These are phyloP conservation scores for Orthosia gothica DNA, from an alignment of 2,888 invertebrate species.

Conservation along the genomic window DNA sequence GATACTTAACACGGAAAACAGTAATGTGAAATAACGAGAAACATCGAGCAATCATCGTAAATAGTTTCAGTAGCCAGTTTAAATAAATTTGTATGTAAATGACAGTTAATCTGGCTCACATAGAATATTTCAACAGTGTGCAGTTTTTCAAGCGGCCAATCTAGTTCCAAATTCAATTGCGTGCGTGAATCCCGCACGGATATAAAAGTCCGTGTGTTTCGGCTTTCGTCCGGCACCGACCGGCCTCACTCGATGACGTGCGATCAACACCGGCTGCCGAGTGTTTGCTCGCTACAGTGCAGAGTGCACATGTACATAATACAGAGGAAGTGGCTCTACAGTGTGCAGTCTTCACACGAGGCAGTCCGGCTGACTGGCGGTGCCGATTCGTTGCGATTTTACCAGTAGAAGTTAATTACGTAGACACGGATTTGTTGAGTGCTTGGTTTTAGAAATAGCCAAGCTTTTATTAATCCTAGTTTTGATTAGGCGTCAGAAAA, in stretches of 20 bases:
- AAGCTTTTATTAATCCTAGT: background rate
- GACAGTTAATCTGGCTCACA: background rate
- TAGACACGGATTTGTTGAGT: background rate
- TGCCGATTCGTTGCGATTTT: background rate
- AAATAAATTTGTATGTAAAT: background rate
- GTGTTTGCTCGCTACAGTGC: slow-evolving; percentile 43
- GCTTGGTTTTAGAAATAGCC: background rate
- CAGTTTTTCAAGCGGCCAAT: slow-evolving; percentile 5
- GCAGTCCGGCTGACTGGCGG: background rate
- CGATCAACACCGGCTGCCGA: slow-evolving; percentile 12
- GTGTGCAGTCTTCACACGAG: slow-evolving; percentile 14
- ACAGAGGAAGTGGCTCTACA: slow-evolving; percentile 27
- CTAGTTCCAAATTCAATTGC: slow-evolving; percentile 2
- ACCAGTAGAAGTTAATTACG: background rate
- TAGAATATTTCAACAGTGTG: background rate
- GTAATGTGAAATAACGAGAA: background rate
- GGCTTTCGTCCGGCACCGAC: background rate
- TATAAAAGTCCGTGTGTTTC: slow-evolving; percentile 19
- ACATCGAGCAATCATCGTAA: background rate
- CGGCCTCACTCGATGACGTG: slow-evolving; percentile 11
- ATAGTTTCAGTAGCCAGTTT: background rate
- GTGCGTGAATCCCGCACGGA: background rate
- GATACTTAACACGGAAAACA: background rate
- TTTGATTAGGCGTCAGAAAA: background rate
- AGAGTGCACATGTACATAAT: slow-evolving; percentile 28